These are phyloP conservation scores for Acanthaster planci DNA, from an alignment of 35 echinoderm and acorn worm genomes.

Conservation along the genomic window DNA sequence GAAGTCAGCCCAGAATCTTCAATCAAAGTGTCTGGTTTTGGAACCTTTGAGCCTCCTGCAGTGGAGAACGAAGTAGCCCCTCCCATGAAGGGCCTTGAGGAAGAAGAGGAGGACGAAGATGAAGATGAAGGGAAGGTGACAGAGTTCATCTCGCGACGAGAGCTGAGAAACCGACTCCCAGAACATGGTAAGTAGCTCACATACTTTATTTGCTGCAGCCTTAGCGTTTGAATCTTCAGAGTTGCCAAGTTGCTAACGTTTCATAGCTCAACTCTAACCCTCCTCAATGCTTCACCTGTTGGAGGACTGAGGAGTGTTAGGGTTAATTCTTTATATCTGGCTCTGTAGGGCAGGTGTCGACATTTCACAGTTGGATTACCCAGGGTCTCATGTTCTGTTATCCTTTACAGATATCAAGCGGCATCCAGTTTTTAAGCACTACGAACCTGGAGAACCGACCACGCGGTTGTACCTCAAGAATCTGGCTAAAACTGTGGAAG, in stretches of 20 bases:
- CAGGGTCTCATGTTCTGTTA: neutral
- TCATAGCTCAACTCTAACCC: no score
- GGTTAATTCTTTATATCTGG: no score
- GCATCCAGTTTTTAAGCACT: constrained; percentile 88
- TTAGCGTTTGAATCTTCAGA: no score
- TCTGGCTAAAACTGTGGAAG: constrained; percentile 83
- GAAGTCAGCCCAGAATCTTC: neutral
- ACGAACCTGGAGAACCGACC: constrained; percentile 86
- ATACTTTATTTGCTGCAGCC: neutral
- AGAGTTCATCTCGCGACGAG: constrained; percentile 74
- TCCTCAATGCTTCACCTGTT: no score
- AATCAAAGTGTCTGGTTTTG: constrained; percentile 60
- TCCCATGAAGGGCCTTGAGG: constrained; percentile 38
- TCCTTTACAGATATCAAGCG: constrained; percentile 75
- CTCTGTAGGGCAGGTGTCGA: no score
- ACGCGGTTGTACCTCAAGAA: constrained; percentile 93
- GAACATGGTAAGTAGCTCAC: constrained; percentile 53
- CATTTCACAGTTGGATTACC: no score
- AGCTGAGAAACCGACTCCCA: constrained; percentile 81
- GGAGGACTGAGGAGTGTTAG: no score
- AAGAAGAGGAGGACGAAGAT: constrained; percentile 66
- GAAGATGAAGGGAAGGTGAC: constrained; percentile 49
- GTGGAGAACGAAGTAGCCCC: constrained; percentile 35
- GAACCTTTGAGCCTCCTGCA: constrained; percentile 63
- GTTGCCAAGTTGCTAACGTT: no score